These are phyloP conservation scores for Oithona nana DNA, from an alignment of 2,888 invertebrate species.

Conservation along the genomic window DNA sequence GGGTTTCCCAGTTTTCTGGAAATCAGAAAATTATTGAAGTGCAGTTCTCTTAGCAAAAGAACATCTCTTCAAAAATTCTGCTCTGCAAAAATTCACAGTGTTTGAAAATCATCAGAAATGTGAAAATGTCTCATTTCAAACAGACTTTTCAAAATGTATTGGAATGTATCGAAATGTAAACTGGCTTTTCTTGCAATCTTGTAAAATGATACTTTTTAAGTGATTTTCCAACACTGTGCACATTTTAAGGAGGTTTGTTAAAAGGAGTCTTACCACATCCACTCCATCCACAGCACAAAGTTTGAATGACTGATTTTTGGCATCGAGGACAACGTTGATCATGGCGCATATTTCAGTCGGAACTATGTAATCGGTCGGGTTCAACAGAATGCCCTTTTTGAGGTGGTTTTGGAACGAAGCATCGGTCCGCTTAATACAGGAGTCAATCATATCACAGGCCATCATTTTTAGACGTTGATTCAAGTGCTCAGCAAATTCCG, in stretches of 20 bases:
- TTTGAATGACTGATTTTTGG: constrained; percentile 88
- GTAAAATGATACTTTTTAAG: too few relatives aligned
- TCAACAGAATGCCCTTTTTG: constrained; percentile 77
- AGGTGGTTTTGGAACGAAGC: constrained; percentile 74
- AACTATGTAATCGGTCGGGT: constrained; percentile 80
- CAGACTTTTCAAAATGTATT: background rate
- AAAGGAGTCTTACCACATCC: constrained; percentile 59
- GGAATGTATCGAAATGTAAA: background rate
- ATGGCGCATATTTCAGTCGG: constrained; percentile 96
- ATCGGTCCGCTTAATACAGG: constrained; percentile 74
- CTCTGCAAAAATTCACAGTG: too few relatives aligned
- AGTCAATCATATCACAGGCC: constrained; percentile 98
- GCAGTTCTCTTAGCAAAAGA: too few relatives aligned
- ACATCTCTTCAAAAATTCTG: too few relatives aligned
- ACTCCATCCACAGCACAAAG: constrained; percentile 87
- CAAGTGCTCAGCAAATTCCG: constrained; percentile 84
- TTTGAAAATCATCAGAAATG: background rate
- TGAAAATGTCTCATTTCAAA: background rate
- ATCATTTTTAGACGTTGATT: constrained; percentile 90
- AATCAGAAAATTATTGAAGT: too few relatives aligned
- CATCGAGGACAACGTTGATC: constrained; percentile 96
- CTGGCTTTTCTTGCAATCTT: background rate
- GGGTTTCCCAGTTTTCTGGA: background rate
- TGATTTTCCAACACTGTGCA: too few relatives aligned
- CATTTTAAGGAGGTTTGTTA: too few relatives aligned